Conservation (phyloP, 1,140 invertebrate genomes). For the Popillia japonica region DNA sequence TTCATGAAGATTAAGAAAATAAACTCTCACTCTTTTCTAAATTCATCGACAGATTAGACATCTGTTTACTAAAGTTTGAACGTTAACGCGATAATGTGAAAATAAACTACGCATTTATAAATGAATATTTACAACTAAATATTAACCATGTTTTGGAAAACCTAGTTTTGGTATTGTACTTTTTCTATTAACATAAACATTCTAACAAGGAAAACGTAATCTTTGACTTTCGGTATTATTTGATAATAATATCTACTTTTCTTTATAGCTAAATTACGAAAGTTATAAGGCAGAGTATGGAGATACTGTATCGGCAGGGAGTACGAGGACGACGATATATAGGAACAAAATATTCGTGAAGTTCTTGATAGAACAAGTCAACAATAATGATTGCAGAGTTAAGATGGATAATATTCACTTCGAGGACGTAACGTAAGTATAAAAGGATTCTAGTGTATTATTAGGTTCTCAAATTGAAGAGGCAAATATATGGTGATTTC, state of each 20-base stretch:
- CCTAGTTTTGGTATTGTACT: not conserved
- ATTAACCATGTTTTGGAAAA: not conserved
- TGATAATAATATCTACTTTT: not conserved
- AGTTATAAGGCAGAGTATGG: constrained; percentile 46
- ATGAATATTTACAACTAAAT: not conserved
- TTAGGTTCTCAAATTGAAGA: too few relatives aligned
- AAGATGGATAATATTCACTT: not conserved
- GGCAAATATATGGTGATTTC: too few relatives aligned
- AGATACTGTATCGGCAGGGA: constrained; percentile 46
- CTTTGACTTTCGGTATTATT: too few relatives aligned
- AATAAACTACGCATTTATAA: not conserved
- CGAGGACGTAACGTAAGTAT: not conserved
- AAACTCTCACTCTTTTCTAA: not conserved
- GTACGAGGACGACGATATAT: constrained; percentile 47
- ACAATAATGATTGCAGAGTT: constrained; percentile 36
- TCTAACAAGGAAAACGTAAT: not conserved
- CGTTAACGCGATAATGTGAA: not conserved
- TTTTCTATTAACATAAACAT: not conserved
- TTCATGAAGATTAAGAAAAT: not conserved
- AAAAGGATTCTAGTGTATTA: too few relatives aligned
- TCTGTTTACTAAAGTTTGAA: not conserved
- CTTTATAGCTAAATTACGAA: constrained; percentile 49
- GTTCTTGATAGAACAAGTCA: constrained; percentile 46
- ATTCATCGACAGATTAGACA: not conserved
- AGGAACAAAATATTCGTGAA: constrained; percentile 51